Conservation (phyloP, 2,797 vertebrate genomes). For the Clarias fuscus region DNA sequence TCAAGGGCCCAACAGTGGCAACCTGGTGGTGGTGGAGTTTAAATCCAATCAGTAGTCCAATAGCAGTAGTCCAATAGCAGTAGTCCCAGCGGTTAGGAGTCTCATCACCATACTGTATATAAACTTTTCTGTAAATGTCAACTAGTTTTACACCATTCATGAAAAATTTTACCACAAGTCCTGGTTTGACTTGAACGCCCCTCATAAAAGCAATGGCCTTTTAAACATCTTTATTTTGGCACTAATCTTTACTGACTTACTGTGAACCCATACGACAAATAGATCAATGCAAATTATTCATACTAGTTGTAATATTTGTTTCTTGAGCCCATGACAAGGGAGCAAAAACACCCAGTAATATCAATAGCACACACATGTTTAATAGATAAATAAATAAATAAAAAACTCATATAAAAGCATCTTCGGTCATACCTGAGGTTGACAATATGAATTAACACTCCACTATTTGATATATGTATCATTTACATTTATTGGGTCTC, state of each 20-base stretch:
- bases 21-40: too few relatives aligned
- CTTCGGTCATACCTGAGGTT: not conserved
- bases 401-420: not conserved
- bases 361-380: conserved; percentile 18
- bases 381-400: conserved; percentile 32
- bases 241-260: not conserved
- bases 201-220: not conserved
- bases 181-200: too few relatives aligned
- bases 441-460: conserved; percentile 12
- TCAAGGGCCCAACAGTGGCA: too few relatives aligned
- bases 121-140: too few relatives aligned
- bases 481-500: conserved; percentile 49
- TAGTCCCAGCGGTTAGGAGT: too few relatives aligned
- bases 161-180: too few relatives aligned
- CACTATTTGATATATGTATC: conserved; percentile 5
- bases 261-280: not conserved
- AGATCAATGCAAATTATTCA: conserved; percentile 40
- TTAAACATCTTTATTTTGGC: not conserved
- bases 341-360: conserved; percentile 7
- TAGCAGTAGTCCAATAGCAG: too few relatives aligned
- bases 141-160: too few relatives aligned
- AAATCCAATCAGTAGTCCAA: too few relatives aligned
- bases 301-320: conserved; percentile 8
- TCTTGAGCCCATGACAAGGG: conserved; percentile 17
- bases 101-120: too few relatives aligned